Evolutionary conservation across 2,113 vertebrate species (phyloP).

Genomic region (Pachyramphus minor): DNA sequence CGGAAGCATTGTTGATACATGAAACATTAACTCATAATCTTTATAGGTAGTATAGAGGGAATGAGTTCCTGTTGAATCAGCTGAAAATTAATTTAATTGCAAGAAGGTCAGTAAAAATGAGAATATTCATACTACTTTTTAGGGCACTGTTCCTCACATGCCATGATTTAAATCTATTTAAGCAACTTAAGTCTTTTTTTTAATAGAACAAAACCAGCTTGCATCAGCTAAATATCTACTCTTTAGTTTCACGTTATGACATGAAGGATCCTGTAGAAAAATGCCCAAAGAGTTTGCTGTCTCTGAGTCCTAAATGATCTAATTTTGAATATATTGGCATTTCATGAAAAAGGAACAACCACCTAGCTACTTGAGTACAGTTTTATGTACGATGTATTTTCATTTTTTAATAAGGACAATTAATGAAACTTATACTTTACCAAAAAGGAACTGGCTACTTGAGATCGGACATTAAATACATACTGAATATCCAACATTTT

Average conservation of each 20-base stretch:
- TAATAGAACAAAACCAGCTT: neutral
- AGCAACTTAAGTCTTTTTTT: neutral
- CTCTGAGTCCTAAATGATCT: neutral
- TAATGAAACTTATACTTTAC: neutral
- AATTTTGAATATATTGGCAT: neutral
- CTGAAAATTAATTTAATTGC: constrained; percentile 70
- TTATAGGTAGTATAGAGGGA: constrained; percentile 98
- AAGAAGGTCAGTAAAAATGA: constrained; percentile 26
- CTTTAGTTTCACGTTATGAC: neutral
- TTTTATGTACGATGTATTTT: neutral
- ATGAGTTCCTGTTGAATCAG: constrained; percentile 95
- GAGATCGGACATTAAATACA: neutral
- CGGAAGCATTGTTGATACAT: constrained; percentile 95
- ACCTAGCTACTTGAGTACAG: neutral
- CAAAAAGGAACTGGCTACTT: neutral
- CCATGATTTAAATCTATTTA: neutral
- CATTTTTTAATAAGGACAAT: neutral
- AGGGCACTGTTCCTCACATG: neutral
- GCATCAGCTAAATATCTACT: neutral
- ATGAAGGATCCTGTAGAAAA: neutral
- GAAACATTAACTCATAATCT: constrained; percentile 98
- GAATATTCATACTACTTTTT: neutral
- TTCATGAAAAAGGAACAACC: neutral
- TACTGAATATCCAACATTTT: neutral
- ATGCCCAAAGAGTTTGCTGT: neutral